Evolutionary conservation across 37 sponge, comb jelly and placozoan species (phyloP).

Genomic region (Diacarnus erythraeanus): DNA sequence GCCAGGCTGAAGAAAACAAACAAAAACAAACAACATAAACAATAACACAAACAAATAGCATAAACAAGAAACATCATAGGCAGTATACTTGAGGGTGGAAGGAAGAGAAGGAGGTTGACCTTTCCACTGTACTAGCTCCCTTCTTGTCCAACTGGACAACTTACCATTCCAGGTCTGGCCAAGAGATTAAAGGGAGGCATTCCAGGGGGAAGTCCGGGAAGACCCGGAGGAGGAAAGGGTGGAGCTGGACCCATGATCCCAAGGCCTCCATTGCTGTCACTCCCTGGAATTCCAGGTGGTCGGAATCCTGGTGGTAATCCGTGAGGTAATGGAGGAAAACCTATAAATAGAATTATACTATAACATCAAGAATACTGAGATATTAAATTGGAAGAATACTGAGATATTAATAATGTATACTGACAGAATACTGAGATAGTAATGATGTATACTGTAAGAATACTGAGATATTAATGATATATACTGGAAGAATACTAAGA

Average conservation of each 20-base stretch:
- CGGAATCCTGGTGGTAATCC: constrained; percentile 40
- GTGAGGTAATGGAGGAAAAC: constrained; percentile 1
- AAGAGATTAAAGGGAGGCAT: constrained; percentile 43
- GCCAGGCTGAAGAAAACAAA: not conserved
- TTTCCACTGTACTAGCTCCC: too few relatives aligned
- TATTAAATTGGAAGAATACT: too few relatives aligned
- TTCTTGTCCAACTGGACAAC: too few relatives aligned
- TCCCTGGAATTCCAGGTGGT: constrained; percentile 29
- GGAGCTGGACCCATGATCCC: constrained; percentile 18
- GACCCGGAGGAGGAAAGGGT: constrained; percentile 22
- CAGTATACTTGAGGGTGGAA: not conserved
- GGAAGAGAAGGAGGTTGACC: not conserved
- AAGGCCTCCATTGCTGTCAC: not conserved
- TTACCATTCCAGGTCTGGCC: constrained; percentile 11
- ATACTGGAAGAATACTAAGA: too few relatives aligned
- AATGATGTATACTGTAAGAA: too few relatives aligned
- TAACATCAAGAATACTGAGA: not conserved
- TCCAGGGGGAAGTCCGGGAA: constrained; percentile 34
- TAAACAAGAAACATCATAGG: not conserved
- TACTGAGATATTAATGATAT: too few relatives aligned
- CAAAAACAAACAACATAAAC: not conserved
- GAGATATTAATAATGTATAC: too few relatives aligned
- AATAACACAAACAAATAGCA: too few relatives aligned
- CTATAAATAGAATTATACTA: not conserved
- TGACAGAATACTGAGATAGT: too few relatives aligned